phyloP scores from a whole-genome alignment of 2,888 invertebrate species.

The Cheiracanthium punctorium region DNA sequence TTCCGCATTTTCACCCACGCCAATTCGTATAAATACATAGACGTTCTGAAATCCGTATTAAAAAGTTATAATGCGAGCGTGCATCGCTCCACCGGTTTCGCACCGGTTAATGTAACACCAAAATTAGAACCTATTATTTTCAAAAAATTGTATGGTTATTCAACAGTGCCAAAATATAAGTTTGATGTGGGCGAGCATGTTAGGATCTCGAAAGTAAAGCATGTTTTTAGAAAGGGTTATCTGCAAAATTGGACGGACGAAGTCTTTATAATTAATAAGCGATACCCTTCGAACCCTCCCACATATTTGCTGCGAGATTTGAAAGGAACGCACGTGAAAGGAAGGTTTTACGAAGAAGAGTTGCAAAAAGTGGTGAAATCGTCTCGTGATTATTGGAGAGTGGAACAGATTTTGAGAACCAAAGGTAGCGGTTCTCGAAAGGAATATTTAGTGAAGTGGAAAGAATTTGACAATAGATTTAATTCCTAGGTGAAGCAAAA shows the following conservation, averaged over 20 bases:
- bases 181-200: constrained; percentile 24
- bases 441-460: constrained; percentile 51
- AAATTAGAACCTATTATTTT: constrained; percentile 24
- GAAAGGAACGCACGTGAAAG: constrained; percentile 1
- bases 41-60: constrained; percentile 31
- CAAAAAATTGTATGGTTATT: constrained; percentile 28
- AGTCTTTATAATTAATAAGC: constrained; percentile 22
- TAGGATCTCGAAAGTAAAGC: constrained; percentile 29
- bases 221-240: constrained; percentile 36
- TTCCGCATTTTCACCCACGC: constrained; percentile 40
- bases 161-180: not conserved
- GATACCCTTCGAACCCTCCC: not conserved
- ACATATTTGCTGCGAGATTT: constrained; percentile 28
- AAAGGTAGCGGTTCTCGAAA: not conserved
- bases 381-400: not conserved
- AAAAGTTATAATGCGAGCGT: constrained; percentile 54
- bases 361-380: constrained; percentile 39
- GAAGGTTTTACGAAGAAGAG: constrained; percentile 42
- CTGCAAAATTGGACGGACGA: constrained; percentile 46
- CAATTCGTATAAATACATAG: constrained; percentile 36
- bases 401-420: constrained; percentile 40
- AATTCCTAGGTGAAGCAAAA: constrained; percentile 44
- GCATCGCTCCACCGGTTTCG: constrained; percentile 19
- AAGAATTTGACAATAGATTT: constrained; percentile 18
- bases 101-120: constrained; percentile 14